Evolutionary conservation across 2,113 vertebrate species (phyloP).

Genomic region (Oryzias melastigma): DNA sequence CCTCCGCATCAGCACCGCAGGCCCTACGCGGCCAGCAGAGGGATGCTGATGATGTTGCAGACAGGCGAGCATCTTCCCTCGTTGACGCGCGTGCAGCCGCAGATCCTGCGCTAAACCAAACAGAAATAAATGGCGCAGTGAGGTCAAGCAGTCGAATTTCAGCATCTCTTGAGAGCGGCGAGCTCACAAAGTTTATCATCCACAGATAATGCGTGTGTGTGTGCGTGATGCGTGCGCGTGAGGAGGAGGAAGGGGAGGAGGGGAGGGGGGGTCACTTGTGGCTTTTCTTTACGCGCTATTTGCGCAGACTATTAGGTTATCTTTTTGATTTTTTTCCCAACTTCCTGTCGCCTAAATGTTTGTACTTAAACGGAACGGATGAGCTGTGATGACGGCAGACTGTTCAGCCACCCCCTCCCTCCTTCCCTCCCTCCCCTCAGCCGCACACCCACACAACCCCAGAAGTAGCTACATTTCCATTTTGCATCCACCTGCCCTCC

Average conservation of each 20-base stretch:
- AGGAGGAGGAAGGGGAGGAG: background rate
- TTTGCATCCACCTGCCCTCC: conserved; percentile 35
- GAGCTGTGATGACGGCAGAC: conserved; percentile 49
- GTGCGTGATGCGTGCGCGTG: too few species aligned
- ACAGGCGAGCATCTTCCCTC: conserved; percentile 30
- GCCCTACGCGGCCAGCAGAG: conserved; percentile 36
- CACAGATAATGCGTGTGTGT: conserved; percentile 30
- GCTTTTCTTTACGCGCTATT: conserved; percentile 4
- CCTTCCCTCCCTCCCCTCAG: background rate
- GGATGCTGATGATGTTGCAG: conserved; percentile 66
- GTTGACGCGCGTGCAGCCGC: conserved; percentile 19
- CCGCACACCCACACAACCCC: conserved; percentile 33
- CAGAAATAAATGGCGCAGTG: conserved; percentile 60
- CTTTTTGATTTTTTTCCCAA: too few species aligned
- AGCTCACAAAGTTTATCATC: conserved; percentile 53
- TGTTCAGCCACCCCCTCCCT: conserved; percentile 9
- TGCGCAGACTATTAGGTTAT: too few species aligned
- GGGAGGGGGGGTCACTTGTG: conserved; percentile 43
- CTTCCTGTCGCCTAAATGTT: too few species aligned
- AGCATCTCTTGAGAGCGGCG: conserved; percentile 21
- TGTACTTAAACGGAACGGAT: conserved; percentile 29
- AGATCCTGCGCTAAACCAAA: conserved; percentile 45
- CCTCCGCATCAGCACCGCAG: conserved; percentile 60
- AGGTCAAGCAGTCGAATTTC: conserved; percentile 44
- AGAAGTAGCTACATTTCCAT: conserved; percentile 55